These are phyloP conservation scores for Drosophila neonasuta DNA, from an alignment of 2,888 invertebrate genomes.

Conservation along the genomic window DNA sequence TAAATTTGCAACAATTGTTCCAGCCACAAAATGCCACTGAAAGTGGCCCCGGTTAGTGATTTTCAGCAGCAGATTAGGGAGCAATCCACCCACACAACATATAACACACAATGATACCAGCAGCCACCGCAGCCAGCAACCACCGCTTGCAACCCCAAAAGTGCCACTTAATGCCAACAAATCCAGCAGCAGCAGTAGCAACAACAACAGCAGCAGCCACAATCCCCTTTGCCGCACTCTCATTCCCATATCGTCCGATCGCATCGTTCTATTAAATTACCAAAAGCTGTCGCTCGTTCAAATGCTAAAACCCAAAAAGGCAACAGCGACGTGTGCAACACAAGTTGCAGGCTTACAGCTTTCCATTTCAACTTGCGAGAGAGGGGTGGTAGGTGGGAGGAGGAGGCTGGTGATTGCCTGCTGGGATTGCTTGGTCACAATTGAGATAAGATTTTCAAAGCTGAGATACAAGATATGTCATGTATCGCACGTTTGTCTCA, in stretches of 20 bases:
- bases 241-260: slow-evolving; percentile 65
- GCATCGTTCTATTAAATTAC: slow-evolving; percentile 76
- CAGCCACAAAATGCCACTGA: slow-evolving; percentile 53
- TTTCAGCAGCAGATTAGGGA: slow-evolving; percentile 60
- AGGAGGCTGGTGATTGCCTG: slow-evolving; percentile 44
- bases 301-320: slow-evolving; percentile 53
- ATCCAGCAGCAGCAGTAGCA: slow-evolving; percentile 40
- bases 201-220: slow-evolving; percentile 28
- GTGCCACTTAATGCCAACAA: slow-evolving; percentile 43
- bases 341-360: slow-evolving; percentile 38
- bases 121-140: slow-evolving; percentile 50
- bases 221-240: slow-evolving; percentile 14
- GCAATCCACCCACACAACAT: slow-evolving; percentile 44
- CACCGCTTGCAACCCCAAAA: slow-evolving; percentile 58
- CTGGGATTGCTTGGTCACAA: slow-evolving; percentile 77
- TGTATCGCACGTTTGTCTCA: slow-evolving; percentile 69
- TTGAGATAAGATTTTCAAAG: slow-evolving; percentile 80
- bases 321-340: slow-evolving; percentile 56
- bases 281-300: slow-evolving; percentile 70
- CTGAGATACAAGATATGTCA: slow-evolving; percentile 79
- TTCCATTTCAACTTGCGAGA: slow-evolving; percentile 6
- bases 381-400: slow-evolving; percentile 1
- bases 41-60: slow-evolving; percentile 64
- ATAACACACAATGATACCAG: slow-evolving; percentile 20
- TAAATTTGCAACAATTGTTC: slow-evolving; percentile 72